These are phyloP conservation scores for Bacillus rossius DNA, from an alignment of 1,140 invertebrate genomes.

Conservation along the genomic window DNA sequence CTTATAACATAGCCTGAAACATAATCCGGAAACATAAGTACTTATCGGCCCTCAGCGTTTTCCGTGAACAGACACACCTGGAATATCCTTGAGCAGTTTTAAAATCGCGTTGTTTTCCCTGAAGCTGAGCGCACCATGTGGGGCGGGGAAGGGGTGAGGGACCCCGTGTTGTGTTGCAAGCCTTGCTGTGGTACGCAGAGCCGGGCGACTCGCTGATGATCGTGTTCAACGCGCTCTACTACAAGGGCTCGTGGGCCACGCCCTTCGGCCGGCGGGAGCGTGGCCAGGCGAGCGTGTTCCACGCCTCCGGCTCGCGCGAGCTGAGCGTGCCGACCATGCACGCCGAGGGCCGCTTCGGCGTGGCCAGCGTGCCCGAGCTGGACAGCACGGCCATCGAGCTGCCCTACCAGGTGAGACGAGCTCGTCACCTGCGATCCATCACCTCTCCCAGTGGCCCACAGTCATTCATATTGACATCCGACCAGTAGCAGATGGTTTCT, in stretches of 20 bases:
- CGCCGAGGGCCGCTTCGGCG: conserved; percentile 45
- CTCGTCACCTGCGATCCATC: conserved; percentile 19
- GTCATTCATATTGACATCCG: no score
- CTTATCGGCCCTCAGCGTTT: no score
- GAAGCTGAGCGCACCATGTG: no score
- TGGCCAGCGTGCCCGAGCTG: conserved; percentile 45
- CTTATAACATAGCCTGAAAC: no score
- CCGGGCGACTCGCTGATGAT: conserved; percentile 45
- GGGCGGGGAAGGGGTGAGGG: no score
- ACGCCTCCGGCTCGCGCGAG: conserved; percentile 49
- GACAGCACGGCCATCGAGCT: conserved; percentile 50
- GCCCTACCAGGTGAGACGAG: conserved; percentile 53
- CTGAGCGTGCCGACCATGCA: conserved; percentile 50
- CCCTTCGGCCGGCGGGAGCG: conserved; percentile 38
- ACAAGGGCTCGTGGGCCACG: conserved; percentile 48
- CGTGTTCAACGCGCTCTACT: conserved; percentile 58
- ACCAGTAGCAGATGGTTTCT: background rate
- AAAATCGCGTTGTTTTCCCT: no score
- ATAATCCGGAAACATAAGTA: no score
- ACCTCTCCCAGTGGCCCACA: no score
- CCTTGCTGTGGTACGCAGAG: background rate
- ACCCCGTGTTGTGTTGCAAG: conserved; percentile 24
- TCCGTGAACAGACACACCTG: no score
- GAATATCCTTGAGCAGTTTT: no score
- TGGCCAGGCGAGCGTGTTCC: conserved; percentile 46